Evolutionary conservation across 2,797 vertebrate species (phyloP), one percentile per base, ranked within the genome.

Genomic region (Peromyscus nudipes): DNA sequence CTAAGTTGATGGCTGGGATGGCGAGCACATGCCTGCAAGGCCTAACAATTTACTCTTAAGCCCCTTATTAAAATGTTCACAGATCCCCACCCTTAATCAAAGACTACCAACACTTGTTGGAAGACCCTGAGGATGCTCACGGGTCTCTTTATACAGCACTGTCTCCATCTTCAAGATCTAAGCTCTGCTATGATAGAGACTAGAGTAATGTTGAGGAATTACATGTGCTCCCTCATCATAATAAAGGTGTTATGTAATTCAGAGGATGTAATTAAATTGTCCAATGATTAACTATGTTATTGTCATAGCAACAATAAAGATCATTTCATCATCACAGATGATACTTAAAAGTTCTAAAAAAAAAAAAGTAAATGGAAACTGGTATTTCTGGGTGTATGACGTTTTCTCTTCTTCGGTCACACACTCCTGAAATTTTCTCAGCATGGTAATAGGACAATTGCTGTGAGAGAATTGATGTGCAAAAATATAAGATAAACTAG

Each of bases 241-340:
- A 94, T 71, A 92, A 97, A 97, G 71, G 94, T 37, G 55, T 9
- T 52, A 73, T 23, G 37, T 95, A 88, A 89, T 77, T 92, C 76
- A 79, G 76, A 93, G 65, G 92, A 87, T 88, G 14, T 81, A 90
- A 94, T 96, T 95, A 93, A 71, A 46, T 16, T 95, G 60, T 97
- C 92, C 89, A 96, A 92, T 95, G 95, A 96, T 88, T 97, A 86
- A 89, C 75, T 55, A 76, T 49, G 46, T 69, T 46, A 89, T 60
- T 91, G 57, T 95, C 71, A 71, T 62, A 86, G 67, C 91, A 93
- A 95, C 31, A 94, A 85, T 40, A 95, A 95, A 91, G 37, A 90
- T 85, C 62, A 96, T 86, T 95, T 83, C 57, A 80, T n/a, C 82
- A 94, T 71, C 65, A 79, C 62, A 84, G 27, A 43, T 76, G 83